Evolutionary conservation across 92 coral and sea anemone species (phyloP).

Genomic region (Pocillopora meandrina): DNA sequence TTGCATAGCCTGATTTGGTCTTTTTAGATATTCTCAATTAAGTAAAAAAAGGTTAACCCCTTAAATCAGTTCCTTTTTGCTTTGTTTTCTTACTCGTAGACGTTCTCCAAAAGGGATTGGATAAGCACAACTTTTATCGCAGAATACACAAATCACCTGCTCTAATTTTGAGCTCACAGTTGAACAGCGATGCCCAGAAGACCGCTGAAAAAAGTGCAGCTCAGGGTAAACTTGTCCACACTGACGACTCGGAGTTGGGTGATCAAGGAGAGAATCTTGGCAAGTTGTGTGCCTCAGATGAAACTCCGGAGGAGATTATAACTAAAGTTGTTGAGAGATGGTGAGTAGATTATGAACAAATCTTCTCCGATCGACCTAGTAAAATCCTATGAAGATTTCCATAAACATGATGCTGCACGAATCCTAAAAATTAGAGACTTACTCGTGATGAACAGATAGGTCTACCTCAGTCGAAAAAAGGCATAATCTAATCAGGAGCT

Average conservation of each 20-base stretch:
- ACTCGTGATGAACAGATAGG: too few species aligned
- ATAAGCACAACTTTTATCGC: constrained; percentile 23
- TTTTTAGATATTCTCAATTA: not conserved
- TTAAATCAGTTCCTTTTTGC: too few species aligned
- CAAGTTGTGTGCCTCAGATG: not conserved
- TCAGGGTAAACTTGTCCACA: constrained; percentile 19
- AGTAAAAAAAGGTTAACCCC: not conserved
- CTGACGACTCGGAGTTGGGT: constrained; percentile 10
- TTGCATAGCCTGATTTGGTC: too few species aligned
- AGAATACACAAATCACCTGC: constrained; percentile 13
- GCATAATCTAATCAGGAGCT: too few species aligned
- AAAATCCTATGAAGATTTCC: too few species aligned
- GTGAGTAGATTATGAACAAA: not conserved
- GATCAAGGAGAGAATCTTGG: constrained; percentile 29
- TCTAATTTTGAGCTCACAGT: not conserved
- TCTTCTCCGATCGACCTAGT: not conserved
- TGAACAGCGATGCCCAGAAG: constrained; percentile 20
- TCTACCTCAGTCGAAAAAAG: too few species aligned
- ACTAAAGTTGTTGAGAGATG: constrained; percentile 3
- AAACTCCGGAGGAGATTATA: constrained; percentile 11
- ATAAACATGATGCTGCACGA: too few species aligned
- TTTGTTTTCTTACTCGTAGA: not conserved
- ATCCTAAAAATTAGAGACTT: too few species aligned
- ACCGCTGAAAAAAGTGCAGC: constrained; percentile 20
- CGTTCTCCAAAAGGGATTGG: constrained; percentile 7